Evolutionary conservation across 2,888 invertebrate species (phyloP), one percentile per base, ranked within the genome.

Genomic region (Andrena bicolor): DNA sequence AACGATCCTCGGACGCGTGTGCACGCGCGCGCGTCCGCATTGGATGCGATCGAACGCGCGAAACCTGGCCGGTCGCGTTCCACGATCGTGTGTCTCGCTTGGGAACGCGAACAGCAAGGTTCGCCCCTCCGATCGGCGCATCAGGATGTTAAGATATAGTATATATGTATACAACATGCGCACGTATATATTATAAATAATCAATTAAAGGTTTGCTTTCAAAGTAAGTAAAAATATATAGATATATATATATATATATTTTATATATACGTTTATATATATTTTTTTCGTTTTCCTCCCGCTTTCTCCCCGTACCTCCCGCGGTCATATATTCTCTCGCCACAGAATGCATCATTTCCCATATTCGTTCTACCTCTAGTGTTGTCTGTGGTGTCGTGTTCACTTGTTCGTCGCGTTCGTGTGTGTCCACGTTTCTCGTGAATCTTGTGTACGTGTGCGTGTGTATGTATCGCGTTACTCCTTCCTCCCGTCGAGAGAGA

Each of bases 171-270:
- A 77, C 76, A 75, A 79, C 77, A 49, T 80, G 82, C 76, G 83
- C 74, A 83, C 76, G 73, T 80, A 89, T 86, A 88, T 88, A 86
- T 90, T 90, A 90, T 90, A 90, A 92, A 91, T 91, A 90, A 90
- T 89, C 82, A 83, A 90, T 90, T 90, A 91, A 92, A 89, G 86
- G 75, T 86, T 91, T 89, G 86, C 83, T 89, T 92, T 87, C 88
- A 91, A 92, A 91, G 89, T 92, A 91, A 92, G 90, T 90, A 92
- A 91, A 91, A 91, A 91, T 91, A 92, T 92, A 91, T 90, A 90
- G 84, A 90, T 91, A 89, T 91, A 87, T 89, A 86, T 90, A 89
- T 90, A 85, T 88, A 85, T 87, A 87, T 88, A 87, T 90, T 85
- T 87, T 41, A 41, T 88, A 76, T 83, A 79, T 85, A 72, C 79